Evolutionary conservation across 2,888 invertebrate genomes (phyloP).

Genomic region (Ormyrus labotus): DNA sequence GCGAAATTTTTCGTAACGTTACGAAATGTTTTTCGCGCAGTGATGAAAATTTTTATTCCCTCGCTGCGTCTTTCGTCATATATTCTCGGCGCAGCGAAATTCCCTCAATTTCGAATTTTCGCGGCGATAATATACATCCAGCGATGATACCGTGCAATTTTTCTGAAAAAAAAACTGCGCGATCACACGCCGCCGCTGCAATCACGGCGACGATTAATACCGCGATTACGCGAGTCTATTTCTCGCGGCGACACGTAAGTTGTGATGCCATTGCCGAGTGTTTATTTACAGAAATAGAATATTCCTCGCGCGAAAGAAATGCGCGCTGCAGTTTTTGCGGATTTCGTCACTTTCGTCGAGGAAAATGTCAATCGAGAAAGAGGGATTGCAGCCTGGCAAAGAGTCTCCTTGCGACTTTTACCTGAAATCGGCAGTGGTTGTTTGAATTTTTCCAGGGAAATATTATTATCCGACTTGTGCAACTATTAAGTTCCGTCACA

Average conservation of each 20-base stretch:
- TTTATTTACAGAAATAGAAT: conserved; percentile 34
- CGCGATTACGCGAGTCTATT: conserved; percentile 48
- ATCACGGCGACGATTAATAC: conserved; percentile 34
- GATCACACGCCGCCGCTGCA: background rate
- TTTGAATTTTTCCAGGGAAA: too few species aligned
- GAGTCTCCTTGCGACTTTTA: too few species aligned
- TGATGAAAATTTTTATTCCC: too few species aligned
- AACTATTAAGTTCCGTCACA: conserved; percentile 6
- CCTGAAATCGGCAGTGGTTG: too few species aligned
- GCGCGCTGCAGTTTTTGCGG: background rate
- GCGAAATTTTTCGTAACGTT: too few species aligned
- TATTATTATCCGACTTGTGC: background rate
- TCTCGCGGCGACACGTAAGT: conserved; percentile 24
- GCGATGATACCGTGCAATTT: conserved; percentile 24
- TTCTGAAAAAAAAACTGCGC: conserved; percentile 16
- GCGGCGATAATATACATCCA: background rate
- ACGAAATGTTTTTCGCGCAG: too few species aligned
- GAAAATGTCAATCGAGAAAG: too few species aligned
- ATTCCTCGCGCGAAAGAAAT: background rate
- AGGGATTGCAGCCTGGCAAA: too few species aligned
- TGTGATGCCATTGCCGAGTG: background rate
- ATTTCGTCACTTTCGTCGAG: too few species aligned
- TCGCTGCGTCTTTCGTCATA: too few species aligned
- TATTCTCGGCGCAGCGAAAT: too few species aligned
- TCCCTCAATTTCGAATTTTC: too few species aligned